Conservation (phyloP, 2,888 invertebrate species). For the Neoaliturus tenellus region DNA sequence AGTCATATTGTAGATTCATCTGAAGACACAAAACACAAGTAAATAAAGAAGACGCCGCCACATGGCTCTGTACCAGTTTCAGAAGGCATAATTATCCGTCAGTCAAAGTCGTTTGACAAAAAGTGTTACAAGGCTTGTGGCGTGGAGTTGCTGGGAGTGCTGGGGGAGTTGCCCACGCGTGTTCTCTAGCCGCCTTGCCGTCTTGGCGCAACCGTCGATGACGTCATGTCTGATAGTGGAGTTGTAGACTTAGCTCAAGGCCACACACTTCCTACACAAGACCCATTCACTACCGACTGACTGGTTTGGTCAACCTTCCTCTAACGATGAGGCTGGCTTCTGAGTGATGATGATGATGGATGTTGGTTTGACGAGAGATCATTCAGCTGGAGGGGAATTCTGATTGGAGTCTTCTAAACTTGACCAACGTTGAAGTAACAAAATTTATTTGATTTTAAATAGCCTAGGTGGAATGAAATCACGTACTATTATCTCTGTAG, state of each 20-base stretch:
- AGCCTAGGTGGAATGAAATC: too few species aligned
- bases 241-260: constrained; percentile 13
- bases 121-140: constrained; percentile 13
- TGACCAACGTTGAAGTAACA: too few species aligned
- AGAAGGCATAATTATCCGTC: not conserved
- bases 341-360: too few species aligned
- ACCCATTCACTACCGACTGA: not conserved
- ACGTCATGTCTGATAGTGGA: constrained; percentile 9
- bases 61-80: not conserved
- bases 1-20: not conserved
- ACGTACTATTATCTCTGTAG: too few species aligned
- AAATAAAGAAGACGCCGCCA: constrained; percentile 5
- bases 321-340: too few species aligned
- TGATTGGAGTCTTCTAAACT: too few species aligned
- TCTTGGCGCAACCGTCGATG: not conserved
- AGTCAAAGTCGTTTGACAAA: constrained; percentile 18
- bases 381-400: too few species aligned
- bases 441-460: too few species aligned
- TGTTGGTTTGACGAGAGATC: too few species aligned
- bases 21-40: not conserved
- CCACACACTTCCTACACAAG: constrained; percentile 19
- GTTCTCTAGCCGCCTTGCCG: not conserved
- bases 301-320: not conserved
- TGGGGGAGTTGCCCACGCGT: constrained; percentile 9
- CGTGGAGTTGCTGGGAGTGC: not conserved